Percentiles rank a stretch among this genome's conserved stretches.
Conservation (phyloP, 1,140 invertebrate species). For the Pseudomyrmex sp. region DNA sequence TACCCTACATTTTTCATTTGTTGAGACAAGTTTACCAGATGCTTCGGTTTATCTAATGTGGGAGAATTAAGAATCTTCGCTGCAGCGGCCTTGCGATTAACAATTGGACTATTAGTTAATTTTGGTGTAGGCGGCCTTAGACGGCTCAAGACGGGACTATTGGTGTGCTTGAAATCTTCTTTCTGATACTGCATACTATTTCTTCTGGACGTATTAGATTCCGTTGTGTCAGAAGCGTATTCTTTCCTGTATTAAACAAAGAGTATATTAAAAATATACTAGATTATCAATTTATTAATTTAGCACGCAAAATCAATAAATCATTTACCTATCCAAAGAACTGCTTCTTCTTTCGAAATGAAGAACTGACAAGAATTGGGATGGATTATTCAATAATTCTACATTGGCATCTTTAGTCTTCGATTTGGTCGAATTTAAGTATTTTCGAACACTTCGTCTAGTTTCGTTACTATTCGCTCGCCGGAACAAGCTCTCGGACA, state of each 20-base stretch:
- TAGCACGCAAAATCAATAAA: slow-evolving; percentile 28
- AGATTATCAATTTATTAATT: not conserved
- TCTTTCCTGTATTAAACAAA: slow-evolving; percentile 63
- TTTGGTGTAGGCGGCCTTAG: slow-evolving; percentile 76
- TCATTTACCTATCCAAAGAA: slow-evolving; percentile 74
- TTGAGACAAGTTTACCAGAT: slow-evolving; percentile 68
- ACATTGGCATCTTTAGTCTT: slow-evolving; percentile 69
- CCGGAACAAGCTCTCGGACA: slow-evolving; percentile 76
- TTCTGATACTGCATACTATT: slow-evolving; percentile 72
- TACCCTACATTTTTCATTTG: slow-evolving; percentile 78
- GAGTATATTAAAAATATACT: slow-evolving; percentile 1
- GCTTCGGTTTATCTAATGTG: slow-evolving; percentile 73
- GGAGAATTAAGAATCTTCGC: slow-evolving; percentile 73
- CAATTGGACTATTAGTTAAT: slow-evolving; percentile 78
- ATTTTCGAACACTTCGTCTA: slow-evolving; percentile 76
- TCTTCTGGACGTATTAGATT: slow-evolving; percentile 77
- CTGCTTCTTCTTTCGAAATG: slow-evolving; percentile 75
- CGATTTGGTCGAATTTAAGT: slow-evolving; percentile 70
- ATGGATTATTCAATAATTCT: slow-evolving; percentile 75
- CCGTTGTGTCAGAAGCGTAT: slow-evolving; percentile 74
- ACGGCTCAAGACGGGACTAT: slow-evolving; percentile 76
- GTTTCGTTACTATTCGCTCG: slow-evolving; percentile 72
- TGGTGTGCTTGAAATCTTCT: slow-evolving; percentile 72
- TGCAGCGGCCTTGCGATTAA: slow-evolving; percentile 71
- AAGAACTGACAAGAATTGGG: slow-evolving; percentile 72